A percentile compares a stretch with the other conserved stretches of the same genome.
Evolutionary conservation across 2,797 vertebrate genomes (phyloP).

Genomic region (Danio kyathit): DNA sequence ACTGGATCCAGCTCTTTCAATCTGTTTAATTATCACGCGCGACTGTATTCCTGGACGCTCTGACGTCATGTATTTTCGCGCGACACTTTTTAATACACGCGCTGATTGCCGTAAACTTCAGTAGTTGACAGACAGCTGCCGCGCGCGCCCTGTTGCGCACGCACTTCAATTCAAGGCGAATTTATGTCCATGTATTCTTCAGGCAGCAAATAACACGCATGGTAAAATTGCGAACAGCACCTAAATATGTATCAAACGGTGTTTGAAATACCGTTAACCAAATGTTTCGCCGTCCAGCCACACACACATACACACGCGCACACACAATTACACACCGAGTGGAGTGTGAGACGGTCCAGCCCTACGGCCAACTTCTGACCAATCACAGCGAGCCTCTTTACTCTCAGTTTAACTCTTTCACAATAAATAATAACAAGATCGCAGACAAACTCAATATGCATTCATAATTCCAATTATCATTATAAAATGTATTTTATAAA

Average conservation of each 20-base stretch:
- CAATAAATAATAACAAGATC: constrained; percentile 1
- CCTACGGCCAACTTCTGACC: constrained; percentile 55
- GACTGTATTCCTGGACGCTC: not conserved
- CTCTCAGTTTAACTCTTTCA: constrained; percentile 17
- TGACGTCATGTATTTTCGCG: constrained; percentile 27
- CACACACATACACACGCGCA: constrained; percentile 6
- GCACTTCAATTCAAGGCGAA: not conserved
- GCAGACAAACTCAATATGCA: not conserved
- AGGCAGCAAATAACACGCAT: not conserved
- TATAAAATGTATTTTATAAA: no score
- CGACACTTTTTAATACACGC: constrained; percentile 29
- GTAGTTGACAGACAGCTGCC: constrained; percentile 32
- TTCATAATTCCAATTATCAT: no score
- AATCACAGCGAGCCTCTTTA: constrained; percentile 48
- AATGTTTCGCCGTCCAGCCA: constrained; percentile 21
- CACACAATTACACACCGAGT: constrained; percentile 16
- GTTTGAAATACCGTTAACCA: constrained; percentile 46
- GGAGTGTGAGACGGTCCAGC: constrained; percentile 40
- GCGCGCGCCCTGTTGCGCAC: not conserved
- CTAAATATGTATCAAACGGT: not conserved
- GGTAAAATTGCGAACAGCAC: not conserved
- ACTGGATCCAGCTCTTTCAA: not conserved
- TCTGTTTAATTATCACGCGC: constrained; percentile 1
- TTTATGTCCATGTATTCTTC: not conserved
- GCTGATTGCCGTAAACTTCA: constrained; percentile 21